phyloP scores from a whole-genome alignment of 1,140 invertebrate genomes.

The Mycetomoellerius zeteki region DNA sequence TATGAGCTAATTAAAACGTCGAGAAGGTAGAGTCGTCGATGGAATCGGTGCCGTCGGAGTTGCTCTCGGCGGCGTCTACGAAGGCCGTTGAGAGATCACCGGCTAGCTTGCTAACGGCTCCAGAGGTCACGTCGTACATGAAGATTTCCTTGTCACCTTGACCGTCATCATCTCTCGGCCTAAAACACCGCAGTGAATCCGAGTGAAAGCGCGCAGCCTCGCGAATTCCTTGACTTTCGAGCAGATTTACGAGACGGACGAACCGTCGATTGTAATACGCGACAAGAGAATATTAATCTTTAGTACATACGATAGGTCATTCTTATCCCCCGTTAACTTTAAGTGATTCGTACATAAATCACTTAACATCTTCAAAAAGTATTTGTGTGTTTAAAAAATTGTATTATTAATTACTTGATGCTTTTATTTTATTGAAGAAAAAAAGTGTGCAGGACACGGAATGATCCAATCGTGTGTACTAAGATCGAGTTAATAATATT shows the following conservation, averaged over 20 bases:
- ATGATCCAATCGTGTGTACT: too few relatives aligned
- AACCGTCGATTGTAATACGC: slow-evolving; percentile 22
- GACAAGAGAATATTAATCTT: background rate
- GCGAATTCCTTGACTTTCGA: slow-evolving; percentile 50
- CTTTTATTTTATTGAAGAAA: too few relatives aligned
- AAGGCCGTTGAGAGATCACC: slow-evolving; percentile 93
- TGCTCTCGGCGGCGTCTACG: slow-evolving; percentile 94
- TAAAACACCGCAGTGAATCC: slow-evolving; percentile 78
- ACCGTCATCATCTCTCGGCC: slow-evolving; percentile 85
- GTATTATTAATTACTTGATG: too few relatives aligned
- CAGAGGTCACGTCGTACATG: slow-evolving; percentile 93
- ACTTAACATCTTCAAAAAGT: too few relatives aligned
- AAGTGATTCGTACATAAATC: too few relatives aligned
- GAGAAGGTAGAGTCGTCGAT: slow-evolving; percentile 53
- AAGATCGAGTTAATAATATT: too few relatives aligned
- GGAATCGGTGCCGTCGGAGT: slow-evolving; percentile 88
- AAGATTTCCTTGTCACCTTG: slow-evolving; percentile 92
- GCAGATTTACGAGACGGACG: background rate
- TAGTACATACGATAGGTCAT: too few relatives aligned
- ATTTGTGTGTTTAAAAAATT: too few relatives aligned
- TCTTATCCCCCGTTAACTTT: too few relatives aligned
- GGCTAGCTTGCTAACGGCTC: slow-evolving; percentile 90
- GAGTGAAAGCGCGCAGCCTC: slow-evolving; percentile 44
- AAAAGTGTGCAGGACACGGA: too few relatives aligned
- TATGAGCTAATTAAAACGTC: slow-evolving; percentile 34